Evolutionary conservation across 2,888 invertebrate genomes (phyloP), one percentile per base, ranked within the genome.

Genomic region (Andrena minutula): DNA sequence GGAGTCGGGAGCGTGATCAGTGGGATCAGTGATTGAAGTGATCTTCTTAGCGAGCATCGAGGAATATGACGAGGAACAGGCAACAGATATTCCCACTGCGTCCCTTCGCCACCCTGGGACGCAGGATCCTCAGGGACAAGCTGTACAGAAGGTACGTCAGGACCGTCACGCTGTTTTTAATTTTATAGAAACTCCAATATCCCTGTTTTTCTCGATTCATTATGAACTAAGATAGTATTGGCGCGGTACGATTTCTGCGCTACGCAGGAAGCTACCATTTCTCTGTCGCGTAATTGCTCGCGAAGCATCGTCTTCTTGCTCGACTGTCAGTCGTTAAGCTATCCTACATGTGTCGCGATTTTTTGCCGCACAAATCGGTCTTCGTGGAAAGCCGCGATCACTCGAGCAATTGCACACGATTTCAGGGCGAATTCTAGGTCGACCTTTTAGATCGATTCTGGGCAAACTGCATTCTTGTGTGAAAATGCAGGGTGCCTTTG

Each of bases 71-170:
- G 83, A 92, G 93, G 82, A 93, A 95, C 91, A 95, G 94, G 90
- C 95, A 95, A 89, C 94, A 94, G 83, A 94, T 94, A 83, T 94
- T 95, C 86, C 94, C 95, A 12, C 91, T 95, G 68, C 93, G 95
- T 87, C 94, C 95, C 68, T 95, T 95, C 89, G 95, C 95, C 77
- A 95, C 95, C 10, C 91, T 95, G 82, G 95, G 95, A 89, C 93
- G 94, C 78, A 94, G 95, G 82, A 94, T 95, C 87, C 91, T 94
- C 86, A 93, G 95, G 89, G 94, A 94, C 92, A 94, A 95, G 90
- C 94, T 95, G 86, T 92, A 94, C 83, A 95, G 94, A 94, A 95
- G 95, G 95, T 95, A 95, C 61, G 88, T 88, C 41, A 16, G 61
- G 30, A 8, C n/a, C n/a, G n/a, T 23, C 8, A 23, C 16, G n/a